Percentiles rank a stretch among this genome's conserved stretches.
Evolutionary conservation across 2,888 invertebrate genomes (phyloP).

Genomic region (Caenorhabditis sp.): DNA sequence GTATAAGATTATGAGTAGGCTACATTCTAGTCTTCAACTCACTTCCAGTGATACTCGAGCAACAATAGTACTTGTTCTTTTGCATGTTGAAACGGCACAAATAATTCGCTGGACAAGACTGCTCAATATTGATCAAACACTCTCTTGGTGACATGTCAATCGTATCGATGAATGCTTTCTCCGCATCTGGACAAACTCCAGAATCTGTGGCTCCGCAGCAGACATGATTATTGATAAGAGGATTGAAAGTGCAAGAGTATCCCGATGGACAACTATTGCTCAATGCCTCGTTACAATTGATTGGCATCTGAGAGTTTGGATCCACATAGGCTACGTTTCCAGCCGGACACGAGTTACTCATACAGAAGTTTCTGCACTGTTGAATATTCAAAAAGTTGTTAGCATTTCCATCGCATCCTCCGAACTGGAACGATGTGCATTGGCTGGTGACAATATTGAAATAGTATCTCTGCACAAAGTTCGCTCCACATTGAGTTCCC

Average conservation of each 20-base stretch:
- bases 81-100: conserved; percentile 73
- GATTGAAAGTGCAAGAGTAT: conserved; percentile 72
- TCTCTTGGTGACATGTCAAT: conserved; percentile 73
- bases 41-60: conserved; percentile 69
- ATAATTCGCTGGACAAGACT: conserved; percentile 74
- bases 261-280: conserved; percentile 72
- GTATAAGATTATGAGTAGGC: too few relatives aligned
- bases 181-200: conserved; percentile 77
- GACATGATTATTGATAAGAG: conserved; percentile 74
- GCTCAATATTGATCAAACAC: conserved; percentile 74
- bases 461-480: conserved; percentile 72
- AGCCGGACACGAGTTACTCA: conserved; percentile 73
- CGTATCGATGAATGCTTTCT: conserved; percentile 79
- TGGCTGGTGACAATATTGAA: conserved; percentile 81
- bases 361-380: conserved; percentile 76
- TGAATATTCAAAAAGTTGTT: conserved; percentile 78
- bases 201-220: conserved; percentile 79
- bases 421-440: conserved; percentile 78
- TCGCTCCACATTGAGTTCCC: conserved; percentile 71
- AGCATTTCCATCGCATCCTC: conserved; percentile 79
- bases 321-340: conserved; percentile 78
- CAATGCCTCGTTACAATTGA: conserved; percentile 75
- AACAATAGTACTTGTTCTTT: conserved; percentile 77
- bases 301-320: conserved; percentile 76
- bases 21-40: conserved; percentile 20